Base-by-base conservation (phyloP, 2,888 invertebrate species). In the Plusia festucae region DNA sequence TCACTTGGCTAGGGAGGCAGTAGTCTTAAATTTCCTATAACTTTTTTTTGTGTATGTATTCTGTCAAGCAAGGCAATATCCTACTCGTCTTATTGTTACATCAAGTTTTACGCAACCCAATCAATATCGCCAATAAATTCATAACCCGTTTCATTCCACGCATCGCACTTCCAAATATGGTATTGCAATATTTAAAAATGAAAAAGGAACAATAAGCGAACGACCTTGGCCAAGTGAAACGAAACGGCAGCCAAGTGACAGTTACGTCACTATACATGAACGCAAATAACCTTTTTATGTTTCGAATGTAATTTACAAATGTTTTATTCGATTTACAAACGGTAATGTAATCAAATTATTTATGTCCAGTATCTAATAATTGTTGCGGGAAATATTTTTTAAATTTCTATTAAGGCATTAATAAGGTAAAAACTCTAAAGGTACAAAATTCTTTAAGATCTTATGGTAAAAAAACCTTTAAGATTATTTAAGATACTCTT, bases 161-260 rank as follows among this genome's bases (percentile, higher is more conserved):
- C 72, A 76, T 71, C 76, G 64, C 49, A 68, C 40, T 27, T 55
- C 63, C 68, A 58, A 73, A 76, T 63, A 76, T 61, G 76, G 70
- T 49, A 40, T 2, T 52, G 52, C 46, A 49, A 49, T 49, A 77
- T 64, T 73, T 66, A 67, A 72, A 75, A 76, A 75, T 72, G 40
- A 72, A 68, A 69, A 69, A 77, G 61, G 61, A 76, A 76, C 77
- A 76, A 77, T 77, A 73, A 64, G 20, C 53, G 13, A 4, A 44
- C 46, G 73, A 65, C 77, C 77, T 78, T 78, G 78, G 68, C 65
- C 61, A 70, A 70, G 63, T 76, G 61, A 65, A 73, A 68, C 61
- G 61, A 51, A 78, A 68, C 67, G 75, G 68, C 65, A 68, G 67
- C 64, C 13, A 49, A 49, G 46, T 73, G 71, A 53, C 55, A 56